Base-by-base conservation (phyloP, 1,140 invertebrate genomes). In the Drosophila repletoides region DNA sequence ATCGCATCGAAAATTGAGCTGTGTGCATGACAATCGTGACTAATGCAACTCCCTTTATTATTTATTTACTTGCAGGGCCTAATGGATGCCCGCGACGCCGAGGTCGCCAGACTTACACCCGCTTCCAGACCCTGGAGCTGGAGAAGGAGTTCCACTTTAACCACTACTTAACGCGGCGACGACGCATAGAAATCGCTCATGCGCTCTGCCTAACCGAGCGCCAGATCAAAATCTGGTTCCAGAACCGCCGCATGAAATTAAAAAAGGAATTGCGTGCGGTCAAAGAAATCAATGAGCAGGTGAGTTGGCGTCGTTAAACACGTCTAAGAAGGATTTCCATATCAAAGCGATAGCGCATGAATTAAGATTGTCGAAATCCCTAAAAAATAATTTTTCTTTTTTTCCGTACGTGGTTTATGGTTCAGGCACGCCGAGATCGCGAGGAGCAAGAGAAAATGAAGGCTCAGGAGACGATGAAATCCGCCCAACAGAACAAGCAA, bases 101-200 rank as follows among this genome's bases (percentile, higher is more conserved):
- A 80, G 97, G 97, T 43, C 93, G 98, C 59, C 97, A 99, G 91
- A 99, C 98, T 2, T 99, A 99, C 93, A 98, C 97, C 56, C 95
- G 97, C 76, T 98, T 97, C 92, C 97, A 98, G 91, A 98, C 97
- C 0, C 91, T 98, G 89, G 97, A 98, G 90, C 93, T 98, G 90
- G 98, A 99, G 91, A 99, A 99, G 91, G 98, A 99, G 92, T 99
- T 99, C 91, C 98, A 99, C 91, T 99, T 98, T 92, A 99, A 98
- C 91, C 97, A 98, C 87, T 99, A 99, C 92, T 93, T 99, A 90
- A 99, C 98, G 73, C 93, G 97, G 88, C 93, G 97, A 90, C 94
- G 98, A 90, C 94, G 98, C 91, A 98, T 99, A 92, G 98, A 99
- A 91, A 98, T 99, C 74, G 97, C 97, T 5, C 97, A 98, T 91